Base-by-base conservation (phyloP, 1,140 invertebrate species). In the Chelonus insularis region DNA sequence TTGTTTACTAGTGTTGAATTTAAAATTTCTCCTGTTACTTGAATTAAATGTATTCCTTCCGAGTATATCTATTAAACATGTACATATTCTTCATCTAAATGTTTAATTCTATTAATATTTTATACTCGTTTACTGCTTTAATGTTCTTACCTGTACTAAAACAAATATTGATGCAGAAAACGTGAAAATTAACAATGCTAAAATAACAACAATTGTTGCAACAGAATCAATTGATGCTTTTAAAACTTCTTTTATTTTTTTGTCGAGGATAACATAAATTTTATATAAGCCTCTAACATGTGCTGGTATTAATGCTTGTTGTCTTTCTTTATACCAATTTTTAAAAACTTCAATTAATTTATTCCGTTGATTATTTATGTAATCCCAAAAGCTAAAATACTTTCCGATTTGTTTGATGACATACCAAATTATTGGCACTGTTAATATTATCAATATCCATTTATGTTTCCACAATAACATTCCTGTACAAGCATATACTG, bases 1-100 rank as follows among this genome's bases (percentile, higher is more conserved):
- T 96, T 91, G 76, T 93, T 88, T 8, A 92, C 90, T 18, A 96
- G 86, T 8, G 94, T 95, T 67, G 89, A 88, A 82, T 98, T 97
- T 8, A 98, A 85, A 9, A 98, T 84, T 78, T 94, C 94, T 51
- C 92, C 91, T 20, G 89, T 90, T 39, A 97, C 85, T 77, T 94
- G 90, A 16, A 97, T 87, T 21, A 99, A 84, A 71, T 97, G 93
- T 73, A 98, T 91, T 16, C 93, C 94, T 84, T 99, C 97, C 11
- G 91, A 92, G 76, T 98, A 98, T 58, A 97, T 88, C 92, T 97
- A 73, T 37, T 63, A 57, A 54, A n/a, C 57, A 32, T 16, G 36
- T 50, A 37, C 34, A 12, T 58, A 29, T 4, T 29, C 7, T 7
- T 4, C 25, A 29, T 29, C 7, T 29, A 29, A 29, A 29, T 29